phyloP scores from a whole-genome alignment of 2,113 vertebrate genomes.

The Ciconia stormi region DNA sequence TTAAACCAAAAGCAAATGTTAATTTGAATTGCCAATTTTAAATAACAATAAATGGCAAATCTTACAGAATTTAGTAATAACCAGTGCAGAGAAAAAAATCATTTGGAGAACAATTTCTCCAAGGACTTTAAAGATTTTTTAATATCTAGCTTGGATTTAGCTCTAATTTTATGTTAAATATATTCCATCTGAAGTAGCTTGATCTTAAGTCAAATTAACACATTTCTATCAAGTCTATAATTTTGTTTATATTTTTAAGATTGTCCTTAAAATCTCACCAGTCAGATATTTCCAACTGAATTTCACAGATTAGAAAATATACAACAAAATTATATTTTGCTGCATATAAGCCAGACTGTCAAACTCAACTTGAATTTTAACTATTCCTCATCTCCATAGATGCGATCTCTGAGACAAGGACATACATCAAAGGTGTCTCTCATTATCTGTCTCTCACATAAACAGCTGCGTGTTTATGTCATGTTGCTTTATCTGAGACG shows the following conservation, averaged over 20 bases:
- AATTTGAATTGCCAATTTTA: not conserved
- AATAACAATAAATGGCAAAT: not conserved
- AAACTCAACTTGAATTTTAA: not conserved
- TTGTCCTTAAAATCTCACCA: not conserved
- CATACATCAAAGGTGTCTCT: not conserved
- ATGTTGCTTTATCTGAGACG: not conserved
- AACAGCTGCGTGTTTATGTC: not conserved
- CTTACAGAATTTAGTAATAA: not conserved
- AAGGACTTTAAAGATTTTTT: not conserved
- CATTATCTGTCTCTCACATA: not conserved
- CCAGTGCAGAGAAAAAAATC: not conserved
- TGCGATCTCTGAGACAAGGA: not conserved
- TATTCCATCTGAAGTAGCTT: not conserved
- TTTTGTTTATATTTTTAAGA: not conserved
- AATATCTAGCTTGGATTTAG: not conserved
- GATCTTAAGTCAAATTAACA: not conserved
- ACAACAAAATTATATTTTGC: not conserved
- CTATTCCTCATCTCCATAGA: not conserved
- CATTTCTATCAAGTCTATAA: not conserved
- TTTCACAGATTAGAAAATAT: not conserved
- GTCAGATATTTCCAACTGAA: not conserved
- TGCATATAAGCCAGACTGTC: not conserved
- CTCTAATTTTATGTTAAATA: not conserved
- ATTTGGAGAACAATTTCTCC: not conserved
- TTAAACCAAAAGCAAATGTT: not conserved